A percentile compares a stretch with the other conserved stretches of the same genome.
Evolutionary conservation across 2,113 vertebrate species (phyloP).

Genomic region (Stictonetta naevosa): DNA sequence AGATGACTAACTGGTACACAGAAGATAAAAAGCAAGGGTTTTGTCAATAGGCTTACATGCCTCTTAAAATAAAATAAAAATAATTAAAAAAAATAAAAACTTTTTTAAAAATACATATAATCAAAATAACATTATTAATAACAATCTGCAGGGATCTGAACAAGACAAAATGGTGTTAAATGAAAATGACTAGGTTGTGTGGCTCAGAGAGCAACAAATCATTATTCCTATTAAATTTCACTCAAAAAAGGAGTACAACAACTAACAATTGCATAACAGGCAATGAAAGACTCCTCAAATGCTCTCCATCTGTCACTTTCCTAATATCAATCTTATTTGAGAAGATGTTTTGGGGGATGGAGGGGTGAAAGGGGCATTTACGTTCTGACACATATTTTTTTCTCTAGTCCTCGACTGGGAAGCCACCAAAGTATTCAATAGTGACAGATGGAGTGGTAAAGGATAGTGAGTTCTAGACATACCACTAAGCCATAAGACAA

Average conservation of each 20-base stretch:
- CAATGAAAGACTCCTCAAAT: neutral
- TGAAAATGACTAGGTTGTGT: neutral
- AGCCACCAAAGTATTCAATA: neutral
- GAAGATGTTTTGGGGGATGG: neutral
- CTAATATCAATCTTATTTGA: neutral
- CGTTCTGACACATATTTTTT: no score
- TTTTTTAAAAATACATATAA: neutral
- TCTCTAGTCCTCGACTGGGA: neutral
- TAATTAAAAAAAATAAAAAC: no score
- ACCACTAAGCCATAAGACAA: neutral
- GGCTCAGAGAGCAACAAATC: neutral
- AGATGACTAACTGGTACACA: neutral
- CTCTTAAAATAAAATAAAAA: neutral
- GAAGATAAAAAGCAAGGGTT: neutral
- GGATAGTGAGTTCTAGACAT: neutral
- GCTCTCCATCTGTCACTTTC: neutral
- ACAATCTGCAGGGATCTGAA: neutral
- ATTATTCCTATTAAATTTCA: neutral
- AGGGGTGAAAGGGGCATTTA: neutral
- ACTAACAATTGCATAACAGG: neutral
- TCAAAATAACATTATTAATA: neutral
- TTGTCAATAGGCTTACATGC: neutral
- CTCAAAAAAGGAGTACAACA: neutral
- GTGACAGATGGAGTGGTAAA: neutral
- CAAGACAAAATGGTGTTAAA: neutral